Evolutionary conservation across 2,113 vertebrate genomes (phyloP).

Genomic region (Notiomystis cincta): DNA sequence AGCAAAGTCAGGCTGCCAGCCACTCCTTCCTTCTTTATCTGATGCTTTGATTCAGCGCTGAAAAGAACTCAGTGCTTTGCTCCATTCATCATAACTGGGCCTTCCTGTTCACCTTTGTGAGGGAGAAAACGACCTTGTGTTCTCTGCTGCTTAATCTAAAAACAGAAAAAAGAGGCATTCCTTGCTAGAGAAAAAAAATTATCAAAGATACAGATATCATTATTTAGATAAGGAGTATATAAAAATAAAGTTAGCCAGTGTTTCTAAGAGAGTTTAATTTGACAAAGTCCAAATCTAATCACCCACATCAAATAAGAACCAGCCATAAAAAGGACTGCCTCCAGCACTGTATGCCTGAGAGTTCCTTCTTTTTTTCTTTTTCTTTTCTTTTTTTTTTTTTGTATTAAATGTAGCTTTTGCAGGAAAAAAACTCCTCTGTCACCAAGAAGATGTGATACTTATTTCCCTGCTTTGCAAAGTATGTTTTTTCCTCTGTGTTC

Average conservation of each 20-base stretch:
- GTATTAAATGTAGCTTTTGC: not conserved
- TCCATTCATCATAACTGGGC: not conserved
- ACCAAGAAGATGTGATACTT: not conserved
- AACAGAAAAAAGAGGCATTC: not conserved
- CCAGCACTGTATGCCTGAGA: not conserved
- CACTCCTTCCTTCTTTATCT: conserved; percentile 40
- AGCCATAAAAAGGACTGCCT: not conserved
- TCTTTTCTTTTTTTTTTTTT: not conserved
- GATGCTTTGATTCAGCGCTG: not conserved
- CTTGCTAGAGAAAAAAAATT: not conserved
- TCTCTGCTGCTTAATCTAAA: conserved; percentile 1
- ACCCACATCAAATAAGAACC: not conserved
- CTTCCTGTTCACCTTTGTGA: not conserved
- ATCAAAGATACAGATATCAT: not conserved
- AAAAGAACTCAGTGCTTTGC: not conserved
- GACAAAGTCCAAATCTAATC: conserved; percentile 28
- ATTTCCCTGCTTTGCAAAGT: not conserved
- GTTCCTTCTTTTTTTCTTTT: not conserved
- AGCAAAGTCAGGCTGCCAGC: not conserved
- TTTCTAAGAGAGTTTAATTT: conserved; percentile 28
- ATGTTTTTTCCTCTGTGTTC: not conserved
- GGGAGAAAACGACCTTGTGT: not conserved
- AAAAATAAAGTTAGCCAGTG: conserved; percentile 13
- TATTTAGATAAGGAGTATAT: conserved; percentile 18
- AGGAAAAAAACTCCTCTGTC: not conserved